phyloP scores from a whole-genome alignment of 2,888 invertebrate genomes.

The Lypha dubia region DNA sequence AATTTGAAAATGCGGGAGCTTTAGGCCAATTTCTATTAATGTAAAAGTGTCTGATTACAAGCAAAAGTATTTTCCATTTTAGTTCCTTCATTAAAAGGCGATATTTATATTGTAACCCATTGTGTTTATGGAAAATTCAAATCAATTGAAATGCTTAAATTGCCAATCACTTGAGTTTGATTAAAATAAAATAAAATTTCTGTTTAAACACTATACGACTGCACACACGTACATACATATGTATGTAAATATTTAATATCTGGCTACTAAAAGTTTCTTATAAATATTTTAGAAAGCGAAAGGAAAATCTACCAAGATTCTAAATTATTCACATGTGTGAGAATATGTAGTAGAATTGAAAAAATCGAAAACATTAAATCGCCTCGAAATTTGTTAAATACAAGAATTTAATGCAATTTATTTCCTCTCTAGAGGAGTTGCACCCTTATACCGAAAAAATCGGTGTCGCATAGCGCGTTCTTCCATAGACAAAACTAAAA shows the following conservation, averaged over 20 bases:
- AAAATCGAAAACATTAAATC: too few species aligned
- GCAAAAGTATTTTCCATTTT: slow-evolving; percentile 46
- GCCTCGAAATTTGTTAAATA: too few species aligned
- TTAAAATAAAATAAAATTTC: slow-evolving; percentile 51
- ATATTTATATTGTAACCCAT: background rate
- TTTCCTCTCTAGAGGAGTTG: too few species aligned
- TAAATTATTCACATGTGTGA: too few species aligned
- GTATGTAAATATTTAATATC: background rate
- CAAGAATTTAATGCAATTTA: too few species aligned
- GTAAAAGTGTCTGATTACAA: slow-evolving; percentile 62
- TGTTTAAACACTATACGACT: slow-evolving; percentile 2
- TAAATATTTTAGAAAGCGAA: too few species aligned
- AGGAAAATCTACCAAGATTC: too few species aligned
- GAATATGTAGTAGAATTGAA: too few species aligned
- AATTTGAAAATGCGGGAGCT: slow-evolving; percentile 59
- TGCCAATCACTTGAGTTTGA: slow-evolving; percentile 52
- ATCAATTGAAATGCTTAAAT: slow-evolving; percentile 34
- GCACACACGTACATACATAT: too few species aligned
- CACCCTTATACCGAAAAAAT: too few species aligned
- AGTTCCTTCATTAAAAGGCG: slow-evolving; percentile 3
- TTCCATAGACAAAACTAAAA: too few species aligned
- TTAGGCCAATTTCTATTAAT: slow-evolving; percentile 69
- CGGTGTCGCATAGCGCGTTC: too few species aligned
- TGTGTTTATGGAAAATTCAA: background rate
- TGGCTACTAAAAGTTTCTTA: background rate